These are phyloP conservation scores for Origma solitaria DNA, from an alignment of 2,113 vertebrate genomes.

Conservation along the genomic window DNA sequence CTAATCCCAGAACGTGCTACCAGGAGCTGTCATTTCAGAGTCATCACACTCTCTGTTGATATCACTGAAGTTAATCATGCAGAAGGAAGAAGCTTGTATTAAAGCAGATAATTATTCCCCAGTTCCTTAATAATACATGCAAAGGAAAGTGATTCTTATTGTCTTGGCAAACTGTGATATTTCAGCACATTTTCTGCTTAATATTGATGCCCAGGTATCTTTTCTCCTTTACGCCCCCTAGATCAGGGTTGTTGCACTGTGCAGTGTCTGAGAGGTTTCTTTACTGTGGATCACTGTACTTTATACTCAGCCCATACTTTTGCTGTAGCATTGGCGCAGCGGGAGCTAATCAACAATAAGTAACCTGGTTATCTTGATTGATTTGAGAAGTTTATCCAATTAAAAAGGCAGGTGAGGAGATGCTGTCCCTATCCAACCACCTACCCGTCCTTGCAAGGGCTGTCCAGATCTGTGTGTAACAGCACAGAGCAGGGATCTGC, in stretches of 20 bases:
- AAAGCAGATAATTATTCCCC: slow-evolving; percentile 49
- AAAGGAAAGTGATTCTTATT: slow-evolving; percentile 28
- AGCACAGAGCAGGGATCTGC: not conserved
- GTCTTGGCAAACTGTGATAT: not conserved
- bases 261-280: not conserved
- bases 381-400: not conserved
- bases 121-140: slow-evolving; percentile 14
- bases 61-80: slow-evolving; percentile 42
- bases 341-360: not conserved
- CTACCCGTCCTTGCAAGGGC: not conserved
- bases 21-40: slow-evolving; percentile 42
- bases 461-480: not conserved
- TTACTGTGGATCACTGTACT: not conserved
- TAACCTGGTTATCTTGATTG: not conserved
- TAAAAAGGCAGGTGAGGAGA: not conserved
- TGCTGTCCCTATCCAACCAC: not conserved
- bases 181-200: not conserved
- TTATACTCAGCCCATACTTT: not conserved
- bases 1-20: slow-evolving; percentile 47
- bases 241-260: not conserved
- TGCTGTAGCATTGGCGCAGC: not conserved
- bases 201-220: not conserved
- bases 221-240: not conserved
- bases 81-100: slow-evolving; percentile 42
- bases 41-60: slow-evolving; percentile 42